Conservation (phyloP, 2,888 invertebrate genomes). For the Agapetus fuscipes region DNA sequence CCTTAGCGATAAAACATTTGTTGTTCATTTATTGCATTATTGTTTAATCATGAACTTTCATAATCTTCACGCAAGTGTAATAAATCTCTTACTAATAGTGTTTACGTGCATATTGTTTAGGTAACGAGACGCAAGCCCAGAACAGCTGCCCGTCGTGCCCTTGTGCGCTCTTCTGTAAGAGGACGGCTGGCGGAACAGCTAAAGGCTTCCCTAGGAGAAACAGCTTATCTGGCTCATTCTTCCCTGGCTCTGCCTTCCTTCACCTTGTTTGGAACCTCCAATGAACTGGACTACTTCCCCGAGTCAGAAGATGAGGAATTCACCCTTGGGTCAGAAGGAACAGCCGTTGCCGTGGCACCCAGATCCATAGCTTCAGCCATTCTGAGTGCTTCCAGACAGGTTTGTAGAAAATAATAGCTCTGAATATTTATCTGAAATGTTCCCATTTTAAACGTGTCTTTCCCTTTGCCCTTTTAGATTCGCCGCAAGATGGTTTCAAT, state of each 20-base stretch:
- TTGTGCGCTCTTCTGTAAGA: slow-evolving; percentile 36
- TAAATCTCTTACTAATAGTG: too few relatives aligned
- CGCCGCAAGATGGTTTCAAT: slow-evolving; percentile 40
- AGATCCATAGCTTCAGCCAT: slow-evolving; percentile 37
- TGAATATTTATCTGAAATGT: background rate
- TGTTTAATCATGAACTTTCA: too few relatives aligned
- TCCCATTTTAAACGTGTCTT: background rate
- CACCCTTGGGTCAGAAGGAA: slow-evolving; percentile 23
- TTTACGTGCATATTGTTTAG: slow-evolving; percentile 9
- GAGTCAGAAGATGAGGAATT: slow-evolving; percentile 40
- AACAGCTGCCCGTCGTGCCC: slow-evolving; percentile 36
- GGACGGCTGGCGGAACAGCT: slow-evolving; percentile 28
- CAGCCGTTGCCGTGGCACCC: slow-evolving; percentile 34
- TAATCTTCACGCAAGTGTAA: too few relatives aligned
- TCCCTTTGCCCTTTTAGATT: slow-evolving; percentile 27
- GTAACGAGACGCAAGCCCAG: slow-evolving; percentile 28
- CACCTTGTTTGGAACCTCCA: slow-evolving; percentile 30
- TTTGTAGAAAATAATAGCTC: slow-evolving; percentile 1
- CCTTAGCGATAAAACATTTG: too few relatives aligned
- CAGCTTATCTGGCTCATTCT: background rate
- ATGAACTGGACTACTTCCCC: slow-evolving; percentile 62
- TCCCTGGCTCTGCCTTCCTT: slow-evolving; percentile 20
- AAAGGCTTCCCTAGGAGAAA: background rate
- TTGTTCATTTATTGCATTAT: too few relatives aligned
- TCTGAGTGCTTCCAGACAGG: slow-evolving; percentile 38